Conservation (phyloP, 2,888 invertebrate species). For the Carabus problematicus region DNA sequence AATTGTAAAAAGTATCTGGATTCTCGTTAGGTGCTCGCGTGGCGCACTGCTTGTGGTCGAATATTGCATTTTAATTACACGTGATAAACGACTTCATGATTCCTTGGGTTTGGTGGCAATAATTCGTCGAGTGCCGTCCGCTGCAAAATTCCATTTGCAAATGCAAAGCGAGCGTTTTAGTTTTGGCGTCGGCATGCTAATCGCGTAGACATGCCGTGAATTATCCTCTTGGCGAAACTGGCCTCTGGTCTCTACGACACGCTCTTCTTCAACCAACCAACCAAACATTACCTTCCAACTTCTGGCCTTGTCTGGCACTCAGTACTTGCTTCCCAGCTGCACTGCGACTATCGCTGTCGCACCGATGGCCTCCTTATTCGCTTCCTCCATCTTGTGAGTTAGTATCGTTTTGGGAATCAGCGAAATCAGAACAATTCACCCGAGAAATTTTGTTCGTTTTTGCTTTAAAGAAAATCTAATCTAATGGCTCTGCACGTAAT, state of each 20-base stretch:
- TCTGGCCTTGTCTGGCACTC: background rate
- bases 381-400: slow-evolving; percentile 9
- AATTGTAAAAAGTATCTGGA: slow-evolving; percentile 54
- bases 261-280: background rate
- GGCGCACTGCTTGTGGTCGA: slow-evolving; percentile 46
- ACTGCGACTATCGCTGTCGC: background rate
- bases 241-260: slow-evolving; percentile 17
- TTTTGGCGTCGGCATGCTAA: slow-evolving; percentile 3
- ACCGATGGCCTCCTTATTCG: background rate
- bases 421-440: slow-evolving; percentile 36
- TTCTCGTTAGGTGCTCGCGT: slow-evolving; percentile 8
- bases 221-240: slow-evolving; percentile 17
- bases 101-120: slow-evolving; percentile 18
- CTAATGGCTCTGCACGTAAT: background rate
- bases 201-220: slow-evolving; percentile 15
- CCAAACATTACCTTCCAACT: background rate
- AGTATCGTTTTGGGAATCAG: slow-evolving; percentile 31
- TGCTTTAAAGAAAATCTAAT: background rate
- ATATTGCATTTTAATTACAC: slow-evolving; percentile 55
- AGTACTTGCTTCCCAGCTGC: background rate
- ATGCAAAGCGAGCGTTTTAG: slow-evolving; percentile 27
- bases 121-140: slow-evolving; percentile 33
- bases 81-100: slow-evolving; percentile 49
- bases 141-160: slow-evolving; percentile 39
- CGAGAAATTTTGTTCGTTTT: slow-evolving; percentile 25